Base-by-base conservation (phyloP, 2,113 vertebrate genomes). In the Hirundichthys speculiger region DNA sequence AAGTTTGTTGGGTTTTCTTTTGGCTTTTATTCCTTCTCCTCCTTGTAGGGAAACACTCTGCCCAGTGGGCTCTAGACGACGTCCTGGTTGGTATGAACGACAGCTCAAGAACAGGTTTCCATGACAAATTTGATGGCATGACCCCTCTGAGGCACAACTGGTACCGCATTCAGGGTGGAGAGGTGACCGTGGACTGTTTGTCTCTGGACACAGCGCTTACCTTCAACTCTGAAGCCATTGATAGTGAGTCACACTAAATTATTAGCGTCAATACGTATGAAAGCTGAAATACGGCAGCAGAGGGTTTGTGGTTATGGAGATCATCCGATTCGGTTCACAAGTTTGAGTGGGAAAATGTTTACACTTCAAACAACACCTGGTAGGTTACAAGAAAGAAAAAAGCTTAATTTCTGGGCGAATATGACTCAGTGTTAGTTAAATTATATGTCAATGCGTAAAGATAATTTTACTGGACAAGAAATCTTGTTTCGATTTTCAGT, bases 11-110 rank as follows among this genome's bases (percentile, higher is more conserved):
- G n/a, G n/a, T n/a, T n/a, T n/a, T n/a, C n/a, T n/a, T n/a, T n/a
- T n/a, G n/a, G 13, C 19, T 38, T 54, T 61, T 13, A 5, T 5
- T n/a, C 13, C 22, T 67, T 20, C 18, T 27, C 40, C 21, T 21
- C 41, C 20, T 45, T 60, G 10, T 52, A 99, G 98, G 96, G 41
- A 98, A 96, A 66, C 94, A 97, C 80, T 95, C 96, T 5, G 95
- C 96, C 54, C 96, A 99, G 77, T 99, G 98, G 98, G 96, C 95
- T 75, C 86, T 99, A 80, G 98, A 99, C 1, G 96, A 98, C 69
- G 90, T 99, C 48, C 92, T 99, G 42, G 93, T 99, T 55, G 98
- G 98, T 38, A 96, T 99, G 96, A 99, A 99, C 46, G 98, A 99
- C 93, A 99, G 96, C 87, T 96, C 96, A 77, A 94, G 96, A 75